A percentile compares a stretch with the other conserved stretches of the same genome.
Evolutionary conservation across 2,113 vertebrate genomes (phyloP).

Genomic region (Sinocyclocheilus grahami): DNA sequence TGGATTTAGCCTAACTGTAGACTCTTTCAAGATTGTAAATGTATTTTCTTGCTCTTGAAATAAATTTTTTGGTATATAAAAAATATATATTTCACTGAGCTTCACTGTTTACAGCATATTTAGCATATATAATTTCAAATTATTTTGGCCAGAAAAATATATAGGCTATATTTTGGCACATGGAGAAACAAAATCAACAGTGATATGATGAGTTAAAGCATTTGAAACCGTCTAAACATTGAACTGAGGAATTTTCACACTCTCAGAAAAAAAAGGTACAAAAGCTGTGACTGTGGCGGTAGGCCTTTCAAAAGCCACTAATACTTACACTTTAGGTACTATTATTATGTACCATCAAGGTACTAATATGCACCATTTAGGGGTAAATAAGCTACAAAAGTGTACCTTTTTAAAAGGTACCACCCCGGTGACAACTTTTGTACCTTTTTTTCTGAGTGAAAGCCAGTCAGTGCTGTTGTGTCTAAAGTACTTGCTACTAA

Average conservation of each 20-base stretch:
- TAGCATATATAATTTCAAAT: background rate
- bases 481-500: background rate
- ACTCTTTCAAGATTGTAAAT: too few relatives aligned
- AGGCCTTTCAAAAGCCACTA: too few relatives aligned
- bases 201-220: background rate
- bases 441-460: background rate
- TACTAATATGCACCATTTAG: background rate
- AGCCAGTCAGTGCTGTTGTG: background rate
- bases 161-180: background rate
- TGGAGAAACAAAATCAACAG: background rate
- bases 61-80: background rate
- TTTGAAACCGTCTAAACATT: background rate
- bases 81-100: background rate
- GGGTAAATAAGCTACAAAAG: background rate
- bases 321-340: too few relatives aligned
- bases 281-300: background rate
- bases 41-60: background rate
- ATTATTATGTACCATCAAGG: background rate
- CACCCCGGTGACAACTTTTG: too few relatives aligned
- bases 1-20: background rate
- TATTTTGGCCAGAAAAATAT: background rate
- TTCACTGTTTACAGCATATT: too few relatives aligned
- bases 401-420: background rate
- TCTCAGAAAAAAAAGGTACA: background rate
- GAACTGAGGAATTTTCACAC: background rate